Base-by-base conservation (phyloP, 2,113 vertebrate species). In the Tragelaphus strepsiceros region DNA sequence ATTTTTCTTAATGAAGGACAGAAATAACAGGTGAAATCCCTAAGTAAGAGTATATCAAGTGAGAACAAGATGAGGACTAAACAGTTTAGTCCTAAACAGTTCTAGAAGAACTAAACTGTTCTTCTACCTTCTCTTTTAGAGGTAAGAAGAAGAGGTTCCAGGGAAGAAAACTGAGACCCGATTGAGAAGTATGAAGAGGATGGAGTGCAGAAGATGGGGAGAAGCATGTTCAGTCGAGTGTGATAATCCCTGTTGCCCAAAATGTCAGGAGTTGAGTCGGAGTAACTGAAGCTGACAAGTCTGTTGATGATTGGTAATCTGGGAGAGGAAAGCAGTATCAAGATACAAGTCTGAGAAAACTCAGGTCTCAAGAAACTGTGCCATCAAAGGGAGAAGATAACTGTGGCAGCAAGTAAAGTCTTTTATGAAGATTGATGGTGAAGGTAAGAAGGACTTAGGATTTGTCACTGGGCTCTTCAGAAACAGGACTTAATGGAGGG, bases 1-100 rank as follows among this genome's bases (percentile, higher is more conserved):
- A 71, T 22, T n/a, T 85, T 86, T 88, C 19, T 46, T 80, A 97
- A 28, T 53, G 19, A 84, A 62, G 28, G 62, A 51, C 21, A 93
- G 90, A 98, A 91, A 94, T 98, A 95, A 92, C 39, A 59, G 62
- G 39, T 61, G 13, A 87, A 90, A 53, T 97, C 54, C 84, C 67
- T n/a, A 83, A 86, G 80, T 93, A 91, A 64, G 64, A 91, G 26
- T n/a, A 35, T 94, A 71, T 53, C 88, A 96, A 77, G n/a, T 88
- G 64, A 96, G 86, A 93, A 85, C 14, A 87, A 91, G 67, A 92
- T 77, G 49, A 90, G 32, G 26, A 71, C n/a, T 89, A 32, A 54
- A n/a, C 49, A 56, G 56, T 30, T 89, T 43, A 21, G 30, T 83
- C 49, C 11, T 49, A 49, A 49, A 49, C 49, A 49, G 49, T 49